Evolutionary conservation across 1,140 invertebrate genomes (phyloP), one percentile per base, ranked within the genome.

Genomic region (Drosophila sturtevanti): DNA sequence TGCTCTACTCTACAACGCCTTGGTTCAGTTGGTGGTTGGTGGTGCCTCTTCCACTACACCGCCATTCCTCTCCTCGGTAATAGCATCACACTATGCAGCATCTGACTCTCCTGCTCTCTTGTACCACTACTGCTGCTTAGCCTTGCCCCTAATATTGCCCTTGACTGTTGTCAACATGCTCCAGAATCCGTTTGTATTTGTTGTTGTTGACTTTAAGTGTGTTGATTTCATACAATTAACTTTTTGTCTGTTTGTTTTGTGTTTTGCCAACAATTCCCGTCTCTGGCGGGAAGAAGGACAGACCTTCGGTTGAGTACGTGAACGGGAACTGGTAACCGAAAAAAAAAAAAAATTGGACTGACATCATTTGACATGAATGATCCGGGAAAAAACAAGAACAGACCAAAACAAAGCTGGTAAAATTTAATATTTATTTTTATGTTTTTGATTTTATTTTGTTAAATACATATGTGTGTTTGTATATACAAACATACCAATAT

Each of bases 151-250:
- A 86, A 86, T 76, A 89, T 82, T 86, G 84, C 71, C 75, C 79
- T 87, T 87, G 84, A 78, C 76, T 89, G 84, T 77, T 87, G 84
- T 84, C 79, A 89, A 87, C 72, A 89, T 77, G 76, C 65, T 55
- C 31, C 35, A 55, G 51, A 54, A 52, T n/a, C 55, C 35, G 48
- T 61, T 35, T 34, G 60, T 62, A 67, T 61, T 61, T 71, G 72
- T 63, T 72, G 64, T 69, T 89, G 77, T 89, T 87, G 84, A 89
- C 84, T 84, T 79, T 72, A 89, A 89, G 76, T 79, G 72, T 89
- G 84, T 84, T 87, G 84, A 87, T 89, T 87, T 89, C 84, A 87
- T 87, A 89, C 84, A 87, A 89, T 89, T 87, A 89, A 89, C 84
- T 87, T 87, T 89, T 87, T 79, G 82, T 75, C 76, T 73, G 84